Evolutionary conservation across 2,888 invertebrate species (phyloP).

Genomic region (Mythimna albipuncta): DNA sequence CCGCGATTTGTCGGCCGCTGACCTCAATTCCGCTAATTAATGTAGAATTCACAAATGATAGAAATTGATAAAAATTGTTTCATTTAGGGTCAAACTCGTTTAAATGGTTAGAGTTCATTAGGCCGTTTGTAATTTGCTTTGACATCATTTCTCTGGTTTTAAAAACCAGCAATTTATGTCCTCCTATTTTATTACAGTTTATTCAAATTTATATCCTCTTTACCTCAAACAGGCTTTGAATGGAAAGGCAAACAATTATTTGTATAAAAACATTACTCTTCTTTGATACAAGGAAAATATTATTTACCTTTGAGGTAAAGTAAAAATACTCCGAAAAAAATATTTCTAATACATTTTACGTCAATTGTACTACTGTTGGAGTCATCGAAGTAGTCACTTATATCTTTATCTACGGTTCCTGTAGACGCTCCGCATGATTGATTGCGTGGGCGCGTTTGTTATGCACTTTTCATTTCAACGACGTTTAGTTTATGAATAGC

Average conservation of each 20-base stretch:
- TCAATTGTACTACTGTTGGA: constrained; percentile 57
- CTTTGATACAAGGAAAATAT: constrained; percentile 14
- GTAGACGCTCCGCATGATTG: constrained; percentile 73
- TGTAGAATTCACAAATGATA: constrained; percentile 58
- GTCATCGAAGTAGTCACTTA: constrained; percentile 69
- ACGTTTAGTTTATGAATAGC: constrained; percentile 74
- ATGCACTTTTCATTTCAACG: constrained; percentile 72
- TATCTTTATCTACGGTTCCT: constrained; percentile 73
- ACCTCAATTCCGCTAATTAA: constrained; percentile 59
- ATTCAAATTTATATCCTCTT: constrained; percentile 1
- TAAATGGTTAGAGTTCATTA: constrained; percentile 52
- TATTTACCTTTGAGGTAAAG: constrained; percentile 19
- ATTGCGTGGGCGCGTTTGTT: constrained; percentile 70
- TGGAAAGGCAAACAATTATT: neutral
- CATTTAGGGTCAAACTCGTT: constrained; percentile 59
- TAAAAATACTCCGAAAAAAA: neutral
- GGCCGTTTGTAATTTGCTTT: constrained; percentile 30
- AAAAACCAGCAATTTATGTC: neutral
- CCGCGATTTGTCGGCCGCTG: constrained; percentile 49
- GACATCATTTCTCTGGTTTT: constrained; percentile 16
- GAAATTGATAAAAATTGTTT: constrained; percentile 56
- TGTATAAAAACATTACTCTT: neutral
- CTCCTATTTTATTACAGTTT: neutral
- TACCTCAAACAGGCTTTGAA: neutral
- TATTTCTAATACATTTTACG: constrained; percentile 30